Conservation (phyloP, 1,140 invertebrate species). For the Delia radicum region DNA sequence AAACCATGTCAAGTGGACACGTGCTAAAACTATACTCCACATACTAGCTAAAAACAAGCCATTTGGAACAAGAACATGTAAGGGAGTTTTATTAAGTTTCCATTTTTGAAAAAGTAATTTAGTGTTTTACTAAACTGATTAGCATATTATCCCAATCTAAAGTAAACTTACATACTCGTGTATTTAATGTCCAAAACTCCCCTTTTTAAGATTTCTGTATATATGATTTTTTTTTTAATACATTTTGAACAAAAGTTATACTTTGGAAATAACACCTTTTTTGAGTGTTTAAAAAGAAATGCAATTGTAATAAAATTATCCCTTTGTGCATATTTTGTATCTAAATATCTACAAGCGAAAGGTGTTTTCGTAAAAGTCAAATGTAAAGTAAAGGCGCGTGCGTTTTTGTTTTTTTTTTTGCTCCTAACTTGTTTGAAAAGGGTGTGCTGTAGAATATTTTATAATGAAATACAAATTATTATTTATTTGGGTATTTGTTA, state of each 20-base stretch:
- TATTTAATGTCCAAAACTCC: background rate
- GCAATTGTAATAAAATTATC: background rate
- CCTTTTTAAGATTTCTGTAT: background rate
- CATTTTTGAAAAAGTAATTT: background rate
- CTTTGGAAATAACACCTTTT: background rate
- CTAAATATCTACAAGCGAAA: too few species aligned
- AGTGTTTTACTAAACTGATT: background rate
- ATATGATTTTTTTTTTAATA: background rate
- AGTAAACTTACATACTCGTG: background rate
- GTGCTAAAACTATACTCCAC: background rate
- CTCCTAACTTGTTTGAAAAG: background rate
- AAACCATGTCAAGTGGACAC: background rate
- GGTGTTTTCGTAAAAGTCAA: too few species aligned
- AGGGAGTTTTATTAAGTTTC: background rate
- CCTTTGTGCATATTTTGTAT: background rate
- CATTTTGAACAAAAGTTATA: background rate
- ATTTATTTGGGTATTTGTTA: background rate
- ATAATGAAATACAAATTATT: background rate
- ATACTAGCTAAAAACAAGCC: background rate
- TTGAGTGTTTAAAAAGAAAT: background rate
- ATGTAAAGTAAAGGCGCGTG: too few species aligned
- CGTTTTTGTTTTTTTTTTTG: too few species aligned
- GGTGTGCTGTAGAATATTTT: background rate
- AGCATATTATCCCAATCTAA: background rate
- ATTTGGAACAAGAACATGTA: background rate